These are phyloP conservation scores for Sparus aurata DNA, from an alignment of 2,797 vertebrate genomes.

Conservation along the genomic window DNA sequence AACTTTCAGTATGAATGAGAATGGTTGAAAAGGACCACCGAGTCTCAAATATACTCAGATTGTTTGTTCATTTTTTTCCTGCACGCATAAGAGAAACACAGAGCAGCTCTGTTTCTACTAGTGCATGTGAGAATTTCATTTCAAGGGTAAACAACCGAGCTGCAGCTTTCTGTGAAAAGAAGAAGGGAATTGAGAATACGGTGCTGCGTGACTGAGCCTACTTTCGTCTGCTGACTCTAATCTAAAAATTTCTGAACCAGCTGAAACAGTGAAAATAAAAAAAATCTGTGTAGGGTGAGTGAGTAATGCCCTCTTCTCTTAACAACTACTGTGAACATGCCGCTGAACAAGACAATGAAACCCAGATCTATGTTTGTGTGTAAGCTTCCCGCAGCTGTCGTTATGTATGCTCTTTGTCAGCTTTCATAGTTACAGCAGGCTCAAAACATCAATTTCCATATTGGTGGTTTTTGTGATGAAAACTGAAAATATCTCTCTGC, in stretches of 20 bases:
- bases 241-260: conserved; percentile 6
- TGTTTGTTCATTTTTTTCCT: neutral
- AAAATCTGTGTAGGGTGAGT: neutral
- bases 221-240: neutral
- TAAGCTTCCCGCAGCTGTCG: conserved; percentile 11
- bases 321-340: neutral
- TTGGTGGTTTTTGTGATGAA: conserved; percentile 55
- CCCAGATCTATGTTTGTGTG: neutral
- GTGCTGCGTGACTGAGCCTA: conserved; percentile 10
- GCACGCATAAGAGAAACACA: conserved; percentile 1
- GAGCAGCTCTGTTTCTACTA: neutral
- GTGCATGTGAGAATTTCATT: conserved; percentile 20
- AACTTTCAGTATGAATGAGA: conserved; percentile 26
- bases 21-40: neutral
- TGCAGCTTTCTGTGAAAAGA: conserved; percentile 34
- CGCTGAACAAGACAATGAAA: conserved; percentile 38
- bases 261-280: neutral
- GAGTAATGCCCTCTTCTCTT: neutral
- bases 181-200: conserved; percentile 18
- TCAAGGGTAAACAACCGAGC: conserved; percentile 31
- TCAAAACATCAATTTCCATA: conserved; percentile 53
- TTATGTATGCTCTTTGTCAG: conserved; percentile 37
- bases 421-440: conserved; percentile 39
- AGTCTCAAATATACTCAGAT: neutral
- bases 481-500: conserved; percentile 45